Evolutionary conservation across 1,140 invertebrate genomes (phyloP).

Genomic region (Ceratitis capitata): DNA sequence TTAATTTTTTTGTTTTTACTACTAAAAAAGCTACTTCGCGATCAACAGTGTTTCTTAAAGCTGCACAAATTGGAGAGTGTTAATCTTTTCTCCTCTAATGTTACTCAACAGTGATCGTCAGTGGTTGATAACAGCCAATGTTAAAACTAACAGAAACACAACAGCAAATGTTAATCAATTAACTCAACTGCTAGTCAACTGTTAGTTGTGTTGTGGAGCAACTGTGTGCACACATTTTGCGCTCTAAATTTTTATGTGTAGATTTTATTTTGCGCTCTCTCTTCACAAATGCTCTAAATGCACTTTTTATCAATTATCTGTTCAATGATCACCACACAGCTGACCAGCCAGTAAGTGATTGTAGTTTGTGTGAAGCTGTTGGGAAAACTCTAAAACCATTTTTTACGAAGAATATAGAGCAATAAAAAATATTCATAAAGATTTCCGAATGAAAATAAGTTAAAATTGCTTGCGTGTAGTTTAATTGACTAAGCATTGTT

Average conservation of each 20-base stretch:
- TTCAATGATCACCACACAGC: background rate
- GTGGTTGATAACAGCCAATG: background rate
- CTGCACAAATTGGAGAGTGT: too few relatives aligned
- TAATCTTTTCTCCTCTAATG: too few relatives aligned
- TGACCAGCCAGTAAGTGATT: conserved; percentile 5
- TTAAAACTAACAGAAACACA: too few relatives aligned
- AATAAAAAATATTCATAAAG: background rate
- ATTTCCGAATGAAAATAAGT: background rate
- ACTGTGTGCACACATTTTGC: background rate
- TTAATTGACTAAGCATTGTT: background rate
- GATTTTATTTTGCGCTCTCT: background rate
- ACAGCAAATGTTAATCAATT: too few relatives aligned
- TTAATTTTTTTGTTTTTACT: background rate
- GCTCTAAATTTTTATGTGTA: too few relatives aligned
- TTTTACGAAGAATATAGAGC: background rate
- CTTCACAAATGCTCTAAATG: background rate
- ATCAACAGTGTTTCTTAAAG: background rate
- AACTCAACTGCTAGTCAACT: background rate
- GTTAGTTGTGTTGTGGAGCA: background rate
- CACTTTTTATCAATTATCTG: conserved; percentile 32
- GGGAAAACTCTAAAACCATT: background rate
- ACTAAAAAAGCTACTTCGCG: background rate
- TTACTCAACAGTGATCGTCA: background rate
- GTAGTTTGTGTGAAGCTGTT: background rate
- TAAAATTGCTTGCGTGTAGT: background rate